Conservation (phyloP, 2,888 invertebrate genomes). For the Embidobia sp. region DNA sequence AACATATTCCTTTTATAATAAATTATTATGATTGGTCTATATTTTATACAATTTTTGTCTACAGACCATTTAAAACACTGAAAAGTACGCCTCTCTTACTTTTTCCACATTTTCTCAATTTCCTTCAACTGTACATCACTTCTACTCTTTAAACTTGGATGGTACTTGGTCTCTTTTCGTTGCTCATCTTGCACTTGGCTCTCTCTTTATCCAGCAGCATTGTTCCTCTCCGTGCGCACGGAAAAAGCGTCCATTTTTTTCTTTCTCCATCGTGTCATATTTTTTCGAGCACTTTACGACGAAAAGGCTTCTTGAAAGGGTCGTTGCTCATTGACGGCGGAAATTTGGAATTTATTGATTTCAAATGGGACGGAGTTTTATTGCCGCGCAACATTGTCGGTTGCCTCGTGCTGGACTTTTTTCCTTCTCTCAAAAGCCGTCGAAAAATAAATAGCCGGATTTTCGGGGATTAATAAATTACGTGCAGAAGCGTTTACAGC, state of each 20-base stretch:
- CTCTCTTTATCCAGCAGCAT: slow-evolving; percentile 3
- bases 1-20: no score
- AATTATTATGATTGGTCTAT: no score
- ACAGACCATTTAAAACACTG: no score
- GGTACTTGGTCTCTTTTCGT: slow-evolving; percentile 29
- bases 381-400: background rate
- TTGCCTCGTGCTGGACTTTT: no score
- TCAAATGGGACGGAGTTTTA: slow-evolving; percentile 23
- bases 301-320: slow-evolving; percentile 30
- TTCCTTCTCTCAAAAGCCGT: slow-evolving; percentile 1
- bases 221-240: slow-evolving; percentile 32
- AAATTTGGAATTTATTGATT: slow-evolving; percentile 47
- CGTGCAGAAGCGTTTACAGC: slow-evolving; percentile 16
- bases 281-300: slow-evolving; percentile 43
- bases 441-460: slow-evolving; percentile 20
- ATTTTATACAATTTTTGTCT: no score
- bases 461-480: slow-evolving; percentile 37
- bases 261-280: slow-evolving; percentile 30
- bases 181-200: slow-evolving; percentile 1
- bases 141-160: slow-evolving; percentile 40
- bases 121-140: slow-evolving; percentile 31
- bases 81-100: background rate
- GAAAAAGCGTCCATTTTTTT: slow-evolving; percentile 17
- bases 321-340: slow-evolving; percentile 16
- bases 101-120: slow-evolving; percentile 16